Percentiles rank a stretch among this genome's conserved stretches.
Evolutionary conservation across 2,888 invertebrate species (phyloP).

Genomic region (Lypha dubia): DNA sequence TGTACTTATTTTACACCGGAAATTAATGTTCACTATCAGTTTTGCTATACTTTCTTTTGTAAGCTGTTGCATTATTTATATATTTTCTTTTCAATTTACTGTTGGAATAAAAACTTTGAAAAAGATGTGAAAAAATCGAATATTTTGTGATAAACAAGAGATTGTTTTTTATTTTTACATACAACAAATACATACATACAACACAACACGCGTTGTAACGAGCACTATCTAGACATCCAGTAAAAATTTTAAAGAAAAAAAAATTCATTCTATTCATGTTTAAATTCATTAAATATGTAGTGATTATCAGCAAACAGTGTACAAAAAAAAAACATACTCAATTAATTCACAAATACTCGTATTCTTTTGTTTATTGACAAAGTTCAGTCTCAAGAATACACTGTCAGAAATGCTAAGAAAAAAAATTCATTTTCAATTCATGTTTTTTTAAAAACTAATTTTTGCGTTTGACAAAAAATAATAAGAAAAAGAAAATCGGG

Average conservation of each 20-base stretch:
- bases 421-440: neutral
- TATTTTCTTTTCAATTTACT: constrained; percentile 1
- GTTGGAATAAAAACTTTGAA: neutral
- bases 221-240: neutral
- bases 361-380: constrained; percentile 52
- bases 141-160: constrained; percentile 28
- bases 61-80: neutral
- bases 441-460: no score
- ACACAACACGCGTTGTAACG: constrained; percentile 20
- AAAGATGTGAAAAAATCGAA: neutral
- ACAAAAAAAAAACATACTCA: neutral
- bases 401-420: constrained; percentile 27
- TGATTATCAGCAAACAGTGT: constrained; percentile 31
- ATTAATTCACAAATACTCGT: neutral
- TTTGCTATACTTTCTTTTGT: constrained; percentile 36
- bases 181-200: neutral
- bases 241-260: neutral
- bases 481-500: no score
- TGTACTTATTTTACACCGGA: constrained; percentile 45
- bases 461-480: no score
- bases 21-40: constrained; percentile 15
- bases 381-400: constrained; percentile 65
- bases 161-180: constrained; percentile 5
- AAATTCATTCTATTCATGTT: constrained; percentile 31
- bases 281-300: constrained; percentile 7